These are phyloP conservation scores for Furcifer pardalis DNA, from an alignment of 2,797 vertebrate species.

Conservation along the genomic window DNA sequence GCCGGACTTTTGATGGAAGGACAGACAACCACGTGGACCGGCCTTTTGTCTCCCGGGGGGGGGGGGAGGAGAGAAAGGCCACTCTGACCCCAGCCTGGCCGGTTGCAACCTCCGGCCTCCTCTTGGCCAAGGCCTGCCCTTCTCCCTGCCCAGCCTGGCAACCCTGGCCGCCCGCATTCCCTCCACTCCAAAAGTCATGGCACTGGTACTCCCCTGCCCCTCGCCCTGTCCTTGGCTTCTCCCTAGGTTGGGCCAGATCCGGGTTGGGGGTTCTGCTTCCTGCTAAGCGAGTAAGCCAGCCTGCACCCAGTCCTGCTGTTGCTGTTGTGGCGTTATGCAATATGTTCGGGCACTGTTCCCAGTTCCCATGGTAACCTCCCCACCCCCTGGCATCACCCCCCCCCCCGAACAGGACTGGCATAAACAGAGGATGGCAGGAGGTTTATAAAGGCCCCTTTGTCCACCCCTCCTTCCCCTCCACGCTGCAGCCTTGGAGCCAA, in stretches of 20 bases:
- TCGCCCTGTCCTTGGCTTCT: background rate
- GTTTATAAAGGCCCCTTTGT: conserved; percentile 13
- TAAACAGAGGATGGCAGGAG: conserved; percentile 13
- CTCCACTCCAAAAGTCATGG: background rate
- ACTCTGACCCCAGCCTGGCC: background rate
- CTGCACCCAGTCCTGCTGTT: background rate
- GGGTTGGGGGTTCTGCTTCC: background rate
- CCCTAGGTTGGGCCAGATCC: background rate
- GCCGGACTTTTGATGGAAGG: too few relatives aligned
- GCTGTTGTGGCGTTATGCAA: background rate
- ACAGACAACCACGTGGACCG: background rate
- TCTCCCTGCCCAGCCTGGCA: too few relatives aligned
- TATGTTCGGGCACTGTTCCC: background rate
- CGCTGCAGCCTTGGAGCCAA: conserved; percentile 21
- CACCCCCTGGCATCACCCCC: background rate
- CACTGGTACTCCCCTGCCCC: too few relatives aligned
- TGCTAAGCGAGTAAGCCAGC: background rate
- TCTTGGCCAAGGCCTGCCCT: too few relatives aligned
- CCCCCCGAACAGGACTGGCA: background rate
- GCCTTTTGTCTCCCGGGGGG: background rate
- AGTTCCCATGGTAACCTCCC: conserved; percentile 4
- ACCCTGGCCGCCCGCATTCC: too few relatives aligned
- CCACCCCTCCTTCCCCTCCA: background rate
- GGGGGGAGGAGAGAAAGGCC: too few relatives aligned
- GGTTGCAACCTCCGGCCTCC: too few relatives aligned